Conservation (phyloP, 2,113 vertebrate species). For the Chionodraco myersi region DNA sequence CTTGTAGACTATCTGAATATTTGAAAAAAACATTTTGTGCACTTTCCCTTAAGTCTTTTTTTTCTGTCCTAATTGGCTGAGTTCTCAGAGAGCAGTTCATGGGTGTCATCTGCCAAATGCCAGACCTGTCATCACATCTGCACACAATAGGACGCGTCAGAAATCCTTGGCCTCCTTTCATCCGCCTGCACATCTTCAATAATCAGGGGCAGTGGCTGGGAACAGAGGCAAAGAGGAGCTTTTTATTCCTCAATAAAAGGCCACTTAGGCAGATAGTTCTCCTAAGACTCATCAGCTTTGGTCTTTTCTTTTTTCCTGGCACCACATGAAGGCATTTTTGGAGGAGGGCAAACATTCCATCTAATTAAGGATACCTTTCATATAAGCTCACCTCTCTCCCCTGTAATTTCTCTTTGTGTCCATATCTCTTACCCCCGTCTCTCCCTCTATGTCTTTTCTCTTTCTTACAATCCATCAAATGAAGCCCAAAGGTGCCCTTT, state of each 20-base stretch:
- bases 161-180: constrained; percentile 50
- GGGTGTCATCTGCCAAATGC: constrained; percentile 67
- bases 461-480: constrained; percentile 74
- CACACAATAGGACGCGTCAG: constrained; percentile 69
- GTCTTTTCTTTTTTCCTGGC: constrained; percentile 64
- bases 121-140: constrained; percentile 67
- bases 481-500: constrained; percentile 77
- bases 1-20: constrained; percentile 1
- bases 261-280: constrained; percentile 80
- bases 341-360: constrained; percentile 71
- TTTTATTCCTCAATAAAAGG: constrained; percentile 83
- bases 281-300: constrained; percentile 75
- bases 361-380: constrained; percentile 79
- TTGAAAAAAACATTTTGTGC: background rate
- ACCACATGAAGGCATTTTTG: constrained; percentile 76
- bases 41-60: background rate
- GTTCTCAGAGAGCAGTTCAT: constrained; percentile 10
- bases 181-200: constrained; percentile 65
- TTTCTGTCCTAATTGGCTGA: constrained; percentile 23
- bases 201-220: constrained; percentile 71
- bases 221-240: constrained; percentile 65
- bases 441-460: constrained; percentile 40
- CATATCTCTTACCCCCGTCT: constrained; percentile 9
- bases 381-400: constrained; percentile 55
- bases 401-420: constrained; percentile 52